These are phyloP conservation scores for Gymnarchus niloticus DNA, from an alignment of 2,113 vertebrate genomes.

Conservation along the genomic window DNA sequence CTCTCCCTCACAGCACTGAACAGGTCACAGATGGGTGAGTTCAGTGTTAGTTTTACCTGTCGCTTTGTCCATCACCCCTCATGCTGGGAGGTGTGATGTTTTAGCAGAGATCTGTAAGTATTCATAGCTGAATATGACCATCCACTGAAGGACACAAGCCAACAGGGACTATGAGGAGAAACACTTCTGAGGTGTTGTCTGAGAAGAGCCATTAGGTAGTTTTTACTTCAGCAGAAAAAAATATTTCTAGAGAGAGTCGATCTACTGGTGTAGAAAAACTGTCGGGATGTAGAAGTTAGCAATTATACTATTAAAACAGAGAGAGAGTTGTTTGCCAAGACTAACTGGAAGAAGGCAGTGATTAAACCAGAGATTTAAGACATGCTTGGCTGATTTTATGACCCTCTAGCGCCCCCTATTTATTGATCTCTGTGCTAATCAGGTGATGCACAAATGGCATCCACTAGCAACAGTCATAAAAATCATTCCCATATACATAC, in stretches of 20 bases:
- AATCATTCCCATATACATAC: neutral
- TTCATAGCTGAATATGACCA: too few relatives aligned
- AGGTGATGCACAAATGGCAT: neutral
- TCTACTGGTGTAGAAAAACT: neutral
- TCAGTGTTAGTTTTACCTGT: neutral
- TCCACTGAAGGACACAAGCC: neutral
- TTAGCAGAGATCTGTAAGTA: too few relatives aligned
- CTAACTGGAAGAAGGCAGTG: neutral
- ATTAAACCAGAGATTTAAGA: neutral
- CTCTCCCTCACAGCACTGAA: neutral
- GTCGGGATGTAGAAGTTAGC: neutral
- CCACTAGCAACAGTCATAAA: neutral
- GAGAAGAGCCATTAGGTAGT: neutral
- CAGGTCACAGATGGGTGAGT: neutral
- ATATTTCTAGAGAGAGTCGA: neutral
- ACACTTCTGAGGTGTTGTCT: neutral
- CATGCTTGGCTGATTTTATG: neutral
- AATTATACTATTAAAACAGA: conserved; percentile 5
- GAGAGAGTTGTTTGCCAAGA: neutral
- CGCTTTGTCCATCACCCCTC: neutral
- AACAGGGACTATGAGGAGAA: neutral
- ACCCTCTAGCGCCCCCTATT: neutral
- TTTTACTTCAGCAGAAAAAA: neutral
- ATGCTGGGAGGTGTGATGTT: neutral
- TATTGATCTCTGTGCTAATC: neutral